Evolutionary conservation across 2,797 vertebrate species (phyloP), one percentile per base, ranked within the genome.

Genomic region (Oreonectes daqikongensis): DNA sequence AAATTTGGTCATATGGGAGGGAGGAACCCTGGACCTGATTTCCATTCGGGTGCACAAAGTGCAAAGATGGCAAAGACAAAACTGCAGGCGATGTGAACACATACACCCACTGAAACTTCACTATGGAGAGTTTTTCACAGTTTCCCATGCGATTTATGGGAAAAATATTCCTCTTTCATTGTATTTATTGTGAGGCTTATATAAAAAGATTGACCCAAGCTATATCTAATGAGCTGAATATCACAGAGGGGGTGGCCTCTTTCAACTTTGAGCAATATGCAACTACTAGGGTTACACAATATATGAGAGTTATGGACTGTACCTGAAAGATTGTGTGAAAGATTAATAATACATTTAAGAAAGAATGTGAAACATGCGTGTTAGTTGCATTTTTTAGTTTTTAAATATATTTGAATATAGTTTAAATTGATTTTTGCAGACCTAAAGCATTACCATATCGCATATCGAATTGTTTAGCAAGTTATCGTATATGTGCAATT

Each of bases 1-100:
- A 68, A 68, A 59, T 42, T 30, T 30, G 61, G 46, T 52, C 60
- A 64, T 64, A 53, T 14, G 17, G 7, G 32, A 74, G 20, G 18
- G 59, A n/a, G 30, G 5, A 15, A 40, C 26, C 10, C 17, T n/a
- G 8, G 52, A 40, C 14, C 6, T 14, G 5, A 64, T 53, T 20
- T 74, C 30, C 30, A 20, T n/a, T 24, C 22, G 8, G 35, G 14
- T 26, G 18, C 44, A n/a, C 48, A 14, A 65, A 42, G 48, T 30
- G 28, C 9, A 63, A 35, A 74, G 20, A 35, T 24, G 50, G 18
- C 24, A 69, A 53, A 24, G 2, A 2, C 18, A 30, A 59, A 59
- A 59, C 4, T 61, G 59, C 30, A 35, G 8, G 18, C 28, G 30
- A n/a, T 35, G 18, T 35, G 2, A 61, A 35, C 59, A 30, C 55